These are phyloP conservation scores for Oikopleura dioica DNA, from an alignment of 23 tunicate species.

Conservation along the genomic window DNA sequence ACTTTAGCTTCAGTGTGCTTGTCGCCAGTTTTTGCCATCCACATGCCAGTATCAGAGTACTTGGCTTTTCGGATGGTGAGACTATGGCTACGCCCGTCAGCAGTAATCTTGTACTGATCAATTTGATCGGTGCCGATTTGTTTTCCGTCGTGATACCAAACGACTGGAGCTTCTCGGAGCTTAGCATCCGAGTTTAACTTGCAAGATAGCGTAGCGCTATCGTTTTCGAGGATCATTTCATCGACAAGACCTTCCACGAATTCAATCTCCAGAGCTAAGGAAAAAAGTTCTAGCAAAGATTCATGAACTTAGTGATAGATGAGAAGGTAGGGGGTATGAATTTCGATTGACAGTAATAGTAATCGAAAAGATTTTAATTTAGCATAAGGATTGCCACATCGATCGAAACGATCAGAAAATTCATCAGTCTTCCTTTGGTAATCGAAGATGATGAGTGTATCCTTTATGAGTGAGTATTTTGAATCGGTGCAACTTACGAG, in stretches of 20 bases:
- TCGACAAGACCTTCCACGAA: constrained; percentile 31
- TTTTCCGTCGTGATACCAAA: constrained; percentile 24
- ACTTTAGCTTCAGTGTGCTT: constrained; percentile 24
- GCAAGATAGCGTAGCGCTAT: constrained; percentile 34
- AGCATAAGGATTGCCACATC: no score
- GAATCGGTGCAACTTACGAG: no score
- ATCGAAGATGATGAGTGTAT: no score
- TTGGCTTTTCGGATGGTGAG: neutral
- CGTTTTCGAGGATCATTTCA: constrained; percentile 30
- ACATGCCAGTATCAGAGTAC: neutral
- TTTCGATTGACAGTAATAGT: neutral
- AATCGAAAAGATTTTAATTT: neutral
- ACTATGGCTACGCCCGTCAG: neutral
- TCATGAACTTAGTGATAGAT: neutral
- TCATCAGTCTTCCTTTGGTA: no score
- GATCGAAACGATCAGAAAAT: no score
- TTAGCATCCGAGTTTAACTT: constrained; percentile 17
- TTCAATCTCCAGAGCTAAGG: constrained; percentile 27
- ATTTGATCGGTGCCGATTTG: neutral
- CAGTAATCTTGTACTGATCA: neutral
- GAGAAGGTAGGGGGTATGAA: neutral
- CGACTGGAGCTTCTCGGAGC: constrained; percentile 37
- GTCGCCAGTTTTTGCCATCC: neutral
- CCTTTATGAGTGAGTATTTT: no score
- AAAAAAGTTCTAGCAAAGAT: neutral